These are phyloP conservation scores for Tachuris rubrigastra DNA, from an alignment of 2,113 vertebrate genomes.

Conservation along the genomic window DNA sequence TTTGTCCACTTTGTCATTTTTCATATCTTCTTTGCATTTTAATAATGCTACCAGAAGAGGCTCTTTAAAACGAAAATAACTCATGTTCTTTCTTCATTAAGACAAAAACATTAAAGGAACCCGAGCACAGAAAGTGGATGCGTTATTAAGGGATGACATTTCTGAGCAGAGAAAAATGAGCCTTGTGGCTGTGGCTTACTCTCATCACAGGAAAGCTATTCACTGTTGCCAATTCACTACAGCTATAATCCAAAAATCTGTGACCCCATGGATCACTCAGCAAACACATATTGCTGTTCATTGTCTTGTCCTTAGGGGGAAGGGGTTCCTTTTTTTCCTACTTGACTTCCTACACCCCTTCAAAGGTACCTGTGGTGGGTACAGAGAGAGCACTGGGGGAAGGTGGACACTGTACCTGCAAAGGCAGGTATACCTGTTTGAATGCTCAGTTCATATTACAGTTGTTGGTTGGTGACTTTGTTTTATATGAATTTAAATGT, in stretches of 20 bases:
- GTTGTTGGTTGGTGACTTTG: neutral
- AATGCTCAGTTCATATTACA: neutral
- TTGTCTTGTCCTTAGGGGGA: neutral
- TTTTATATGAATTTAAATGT: neutral
- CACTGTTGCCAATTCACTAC: neutral
- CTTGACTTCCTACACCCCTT: neutral
- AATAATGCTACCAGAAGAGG: neutral
- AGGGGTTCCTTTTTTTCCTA: fast-evolving
- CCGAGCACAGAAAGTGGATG: neutral
- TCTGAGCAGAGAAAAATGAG: slow-evolving; percentile 10
- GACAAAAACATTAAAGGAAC: slow-evolving; percentile 3
- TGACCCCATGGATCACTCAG: neutral
- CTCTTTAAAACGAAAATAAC: neutral
- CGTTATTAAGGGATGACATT: neutral
- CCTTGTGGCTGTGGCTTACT: neutral
- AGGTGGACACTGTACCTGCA: neutral
- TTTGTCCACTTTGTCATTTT: neutral
- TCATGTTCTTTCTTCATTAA: neutral
- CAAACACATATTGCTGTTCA: fast-evolving
- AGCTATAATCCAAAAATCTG: neutral
- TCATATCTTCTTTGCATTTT: slow-evolving; percentile 11
- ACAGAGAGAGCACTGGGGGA: fast-evolving
- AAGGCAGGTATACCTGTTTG: neutral
- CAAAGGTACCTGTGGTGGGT: neutral
- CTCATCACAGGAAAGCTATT: neutral